Evolutionary conservation across 1,140 invertebrate genomes (phyloP), one percentile per base, ranked within the genome.

Genomic region (Cydia pomonella): DNA sequence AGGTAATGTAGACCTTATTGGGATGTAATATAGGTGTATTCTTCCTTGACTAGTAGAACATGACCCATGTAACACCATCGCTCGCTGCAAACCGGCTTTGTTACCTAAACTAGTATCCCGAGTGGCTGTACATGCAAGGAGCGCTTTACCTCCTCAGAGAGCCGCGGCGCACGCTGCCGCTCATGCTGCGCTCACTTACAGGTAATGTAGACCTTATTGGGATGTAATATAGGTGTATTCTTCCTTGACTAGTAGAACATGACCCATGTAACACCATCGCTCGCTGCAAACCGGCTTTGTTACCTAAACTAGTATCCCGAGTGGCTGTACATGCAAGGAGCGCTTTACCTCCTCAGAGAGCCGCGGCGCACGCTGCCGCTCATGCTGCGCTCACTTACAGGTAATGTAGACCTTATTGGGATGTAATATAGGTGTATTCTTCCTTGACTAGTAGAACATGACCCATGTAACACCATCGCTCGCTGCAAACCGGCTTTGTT

Each of bases 281-380:
- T 73, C 76, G 85, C 21, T 85, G 90, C 44, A 86, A 93, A 77
- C 86, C 93, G 5, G 83, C 91, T 16, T 88, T 93, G 13, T 83
- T 95, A 66, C 78, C 94, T 4, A 87, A 87, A 77, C 73, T 95
- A 18, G 93, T 95, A 10, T 85, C 92, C 2, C 91, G 88, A 38
- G 84, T 95, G 27, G 94, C 93, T 5, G 81, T 89, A 3, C 93
- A 93, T 75, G 88, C 95, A 16, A 90, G 94, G 21, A 94, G 94
- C n/a, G 87, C 94, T 7, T 93, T 95, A 76, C 95, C 95, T 63
- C 93, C 95, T 7, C 95, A 96, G 81, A 90, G 95, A 75, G 93
- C 95, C 73, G 94, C 95, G 0, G 95, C 95, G 10, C 93, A 94
- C n/a, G 23, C 94, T 96, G 80, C 94, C 95, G 85, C 94, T 94